A percentile compares a stretch with the other conserved stretches of the same genome.
These are phyloP conservation scores for Oryzias curvinotus DNA, from an alignment of 2,113 vertebrate genomes.

Conservation along the genomic window DNA sequence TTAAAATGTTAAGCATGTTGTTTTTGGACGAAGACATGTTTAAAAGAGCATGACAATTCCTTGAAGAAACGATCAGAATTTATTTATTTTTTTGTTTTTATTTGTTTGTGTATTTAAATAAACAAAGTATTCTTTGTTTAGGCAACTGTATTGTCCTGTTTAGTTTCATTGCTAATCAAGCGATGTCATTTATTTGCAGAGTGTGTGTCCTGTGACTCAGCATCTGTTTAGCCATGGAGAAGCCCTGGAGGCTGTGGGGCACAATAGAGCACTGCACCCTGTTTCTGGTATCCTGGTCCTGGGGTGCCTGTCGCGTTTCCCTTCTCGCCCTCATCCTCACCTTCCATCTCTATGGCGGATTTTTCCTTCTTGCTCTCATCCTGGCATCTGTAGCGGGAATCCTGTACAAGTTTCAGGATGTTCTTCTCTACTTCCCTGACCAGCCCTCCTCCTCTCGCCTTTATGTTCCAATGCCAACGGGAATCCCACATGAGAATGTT, in stretches of 20 bases:
- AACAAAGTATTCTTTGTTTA: too few relatives aligned
- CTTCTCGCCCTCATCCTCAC: slow-evolving; percentile 96
- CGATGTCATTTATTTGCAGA: slow-evolving; percentile 37
- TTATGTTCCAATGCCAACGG: slow-evolving; percentile 95
- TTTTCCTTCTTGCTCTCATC: slow-evolving; percentile 89
- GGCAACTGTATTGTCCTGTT: background rate
- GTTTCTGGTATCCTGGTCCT: slow-evolving; percentile 90
- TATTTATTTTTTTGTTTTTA: too few relatives aligned
- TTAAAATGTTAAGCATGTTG: too few relatives aligned
- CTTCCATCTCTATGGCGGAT: slow-evolving; percentile 93
- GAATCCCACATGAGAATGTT: slow-evolving; percentile 94
- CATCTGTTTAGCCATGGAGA: slow-evolving; percentile 85
- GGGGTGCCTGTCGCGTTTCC: slow-evolving; percentile 94
- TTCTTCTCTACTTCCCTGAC: slow-evolving; percentile 96
- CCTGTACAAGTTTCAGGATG: slow-evolving; percentile 97
- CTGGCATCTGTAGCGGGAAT: slow-evolving; percentile 91
- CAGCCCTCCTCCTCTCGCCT: slow-evolving; percentile 97
- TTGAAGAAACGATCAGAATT: too few relatives aligned
- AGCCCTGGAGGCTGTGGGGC: slow-evolving; percentile 94
- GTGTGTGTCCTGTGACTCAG: slow-evolving; percentile 51
- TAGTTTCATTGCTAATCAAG: too few relatives aligned
- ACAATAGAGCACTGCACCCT: slow-evolving; percentile 86
- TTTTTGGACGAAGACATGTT: too few relatives aligned
- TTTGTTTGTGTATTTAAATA: too few relatives aligned
- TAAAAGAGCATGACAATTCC: too few relatives aligned